phyloP scores from a whole-genome alignment of 2,113 vertebrate genomes.

The Danio rerio region GRCz12tu NC_133181.1:48703001-48703500 shows the following conservation, averaged over 20 bases:
- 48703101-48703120: constrained; percentile 63
- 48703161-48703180: constrained; percentile 11
- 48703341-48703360: too few species aligned
- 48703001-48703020: constrained; percentile 76
- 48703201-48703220: constrained; percentile 17
- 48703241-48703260: neutral
- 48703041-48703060: constrained; percentile 73
- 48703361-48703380: too few species aligned
- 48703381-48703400: too few species aligned
- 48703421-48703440: too few species aligned
- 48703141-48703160: neutral
- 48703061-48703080: constrained; percentile 70
- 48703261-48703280: too few species aligned
- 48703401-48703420: too few species aligned
- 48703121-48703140: constrained; percentile 8
- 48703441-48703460: too few species aligned
- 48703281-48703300: too few species aligned
- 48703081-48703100: constrained; percentile 70
- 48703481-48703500: too few species aligned
- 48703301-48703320: too few species aligned
- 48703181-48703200: neutral
- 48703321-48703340: too few species aligned
- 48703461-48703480: too few species aligned
- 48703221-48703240: constrained; percentile 10
- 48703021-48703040: constrained; percentile 68